A percentile compares a stretch with the other conserved stretches of the same genome.
Conservation (phyloP, 2,888 invertebrate genomes). For the Linnaemya vulpina region DNA sequence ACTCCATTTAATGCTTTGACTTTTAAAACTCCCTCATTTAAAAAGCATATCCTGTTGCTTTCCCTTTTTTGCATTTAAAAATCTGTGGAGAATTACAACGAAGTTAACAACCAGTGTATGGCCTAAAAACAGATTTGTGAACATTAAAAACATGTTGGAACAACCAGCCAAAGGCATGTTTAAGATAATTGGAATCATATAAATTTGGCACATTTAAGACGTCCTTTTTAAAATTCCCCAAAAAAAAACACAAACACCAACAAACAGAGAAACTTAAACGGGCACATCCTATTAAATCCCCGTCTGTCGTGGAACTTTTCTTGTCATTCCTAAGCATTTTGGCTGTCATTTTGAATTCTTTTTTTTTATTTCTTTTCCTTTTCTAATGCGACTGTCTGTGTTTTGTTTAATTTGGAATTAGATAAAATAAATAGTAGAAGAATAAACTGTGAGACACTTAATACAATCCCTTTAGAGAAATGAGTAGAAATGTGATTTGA, state of each 20-base stretch:
- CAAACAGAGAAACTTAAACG: background rate
- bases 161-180: background rate
- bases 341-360: background rate
- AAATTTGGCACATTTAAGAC: background rate
- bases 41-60: background rate
- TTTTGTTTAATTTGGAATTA: conserved; percentile 4
- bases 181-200: background rate
- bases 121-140: background rate
- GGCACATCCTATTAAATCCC: conserved; percentile 12
- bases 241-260: background rate
- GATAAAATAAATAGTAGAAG: conserved; percentile 6
- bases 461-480: conserved; percentile 38
- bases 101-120: background rate
- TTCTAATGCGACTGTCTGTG: background rate
- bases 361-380: background rate
- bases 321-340: background rate
- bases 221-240: background rate
- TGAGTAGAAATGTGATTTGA: conserved; percentile 36
- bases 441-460: conserved; percentile 38
- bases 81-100: background rate
- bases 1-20: background rate
- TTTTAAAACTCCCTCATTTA: background rate
- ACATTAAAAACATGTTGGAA: background rate
- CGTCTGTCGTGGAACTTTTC: background rate
- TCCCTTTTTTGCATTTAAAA: background rate